Evolutionary conservation across 2,888 invertebrate species (phyloP), one percentile per base, ranked within the genome.

Genomic region (Gymnocheta viridis): DNA sequence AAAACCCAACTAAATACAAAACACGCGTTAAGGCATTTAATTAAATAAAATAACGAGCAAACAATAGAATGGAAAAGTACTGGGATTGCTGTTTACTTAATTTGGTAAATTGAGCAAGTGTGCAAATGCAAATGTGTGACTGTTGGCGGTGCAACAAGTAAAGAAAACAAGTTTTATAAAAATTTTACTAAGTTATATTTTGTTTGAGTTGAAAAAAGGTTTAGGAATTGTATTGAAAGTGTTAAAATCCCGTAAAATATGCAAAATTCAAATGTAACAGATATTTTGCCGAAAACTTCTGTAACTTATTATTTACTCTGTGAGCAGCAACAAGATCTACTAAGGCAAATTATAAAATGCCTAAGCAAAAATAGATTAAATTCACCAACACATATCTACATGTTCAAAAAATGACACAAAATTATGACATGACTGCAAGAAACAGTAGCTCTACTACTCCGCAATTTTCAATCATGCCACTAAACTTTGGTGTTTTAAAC

Each of bases 191-290:
- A 9, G 27, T 32, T 49, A 32, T 27, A 6, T 32, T 22, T 49
- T 4, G 12, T 49, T 54, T 35, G 7, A 17, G 27, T 49, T 47
- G 35, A 19, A 62, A 22, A 32, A 27, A 76, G 72, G 64, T 69
- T 66, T 72, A 56, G 66, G 73, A 77, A 69, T 32, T 64, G 12
- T 82, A 74, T 67, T 79, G 74, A 82, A 85, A 73, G 82, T 85
- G 67, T 70, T 66, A 86, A 86, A 86, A 86, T 86, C 87, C 86
- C 87, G 86, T 87, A 87, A 86, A 87, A 86, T 82, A 86, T 87
- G 85, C 85, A 86, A 86, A 85, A 69, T 82, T 73, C 56, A 72
- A 69, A 76, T 70, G n/a, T n/a, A n/a, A n/a, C n/a, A n/a, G n/a
- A 67, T 80, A 27, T 62, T 51, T 70, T 70, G 51, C 69, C 41